A percentile compares a stretch with the other conserved stretches of the same genome.
These are phyloP conservation scores for Sturmia bella DNA, from an alignment of 2,888 invertebrate genomes.

Conservation along the genomic window DNA sequence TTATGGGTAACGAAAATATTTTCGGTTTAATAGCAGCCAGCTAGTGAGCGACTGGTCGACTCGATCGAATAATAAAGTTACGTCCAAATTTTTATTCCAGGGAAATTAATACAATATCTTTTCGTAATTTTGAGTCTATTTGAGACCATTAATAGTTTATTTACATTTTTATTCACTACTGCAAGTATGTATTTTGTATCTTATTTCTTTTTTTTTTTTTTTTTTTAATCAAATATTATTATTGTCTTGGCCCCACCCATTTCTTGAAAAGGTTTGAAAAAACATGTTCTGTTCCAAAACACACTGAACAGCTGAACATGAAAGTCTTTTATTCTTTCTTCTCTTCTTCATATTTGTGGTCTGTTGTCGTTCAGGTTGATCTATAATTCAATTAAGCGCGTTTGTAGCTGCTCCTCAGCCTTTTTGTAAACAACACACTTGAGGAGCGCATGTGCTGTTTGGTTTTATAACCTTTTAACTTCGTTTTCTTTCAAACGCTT, in stretches of 20 bases:
- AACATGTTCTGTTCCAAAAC: not conserved
- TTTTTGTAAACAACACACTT: constrained; percentile 24
- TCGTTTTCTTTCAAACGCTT: not conserved
- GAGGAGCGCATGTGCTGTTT: constrained; percentile 51
- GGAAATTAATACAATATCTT: no score
- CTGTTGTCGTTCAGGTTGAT: constrained; percentile 42
- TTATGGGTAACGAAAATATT: no score
- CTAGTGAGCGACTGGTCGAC: no score
- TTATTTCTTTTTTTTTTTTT: not conserved
- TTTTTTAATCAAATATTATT: constrained; percentile 3
- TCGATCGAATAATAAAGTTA: no score
- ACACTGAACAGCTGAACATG: constrained; percentile 50
- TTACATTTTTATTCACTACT: no score
- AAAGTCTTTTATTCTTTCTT: constrained; percentile 3
- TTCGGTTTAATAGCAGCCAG: no score
- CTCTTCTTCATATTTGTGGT: constrained; percentile 18
- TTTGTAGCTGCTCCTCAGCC: constrained; percentile 32
- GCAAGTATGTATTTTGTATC: no score
- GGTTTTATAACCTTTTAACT: constrained; percentile 20
- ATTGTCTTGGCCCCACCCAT: constrained; percentile 24
- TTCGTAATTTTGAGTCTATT: no score
- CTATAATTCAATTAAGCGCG: constrained; percentile 52
- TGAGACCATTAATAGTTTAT: no score
- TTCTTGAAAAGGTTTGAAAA: not conserved
- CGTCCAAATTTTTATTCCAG: no score